phyloP scores from a whole-genome alignment of 2,113 vertebrate genomes.

The Penelope pileata region DNA sequence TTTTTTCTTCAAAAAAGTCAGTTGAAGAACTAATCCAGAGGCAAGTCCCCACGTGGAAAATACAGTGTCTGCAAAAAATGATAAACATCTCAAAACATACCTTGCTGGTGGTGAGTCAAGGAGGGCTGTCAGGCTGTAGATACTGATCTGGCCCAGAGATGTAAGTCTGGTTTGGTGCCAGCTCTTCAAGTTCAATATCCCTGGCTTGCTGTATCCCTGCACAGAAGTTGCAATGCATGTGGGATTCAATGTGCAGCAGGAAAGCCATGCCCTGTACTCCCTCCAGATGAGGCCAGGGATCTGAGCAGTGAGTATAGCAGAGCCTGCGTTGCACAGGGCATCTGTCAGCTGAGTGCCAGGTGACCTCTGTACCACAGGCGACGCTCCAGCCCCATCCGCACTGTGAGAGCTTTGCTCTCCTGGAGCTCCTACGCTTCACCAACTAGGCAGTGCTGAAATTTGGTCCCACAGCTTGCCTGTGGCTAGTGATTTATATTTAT shows the following conservation, averaged over 20 bases:
- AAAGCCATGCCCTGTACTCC: background rate
- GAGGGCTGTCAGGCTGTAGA: background rate
- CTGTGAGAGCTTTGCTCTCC: background rate
- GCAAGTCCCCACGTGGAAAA: background rate
- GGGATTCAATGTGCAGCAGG: background rate
- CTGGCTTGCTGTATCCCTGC: background rate
- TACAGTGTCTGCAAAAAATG: background rate
- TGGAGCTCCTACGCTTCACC: accelerated
- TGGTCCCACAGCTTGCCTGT: background rate
- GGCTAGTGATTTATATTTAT: background rate
- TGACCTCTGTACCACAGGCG: accelerated
- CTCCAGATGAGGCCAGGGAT: background rate
- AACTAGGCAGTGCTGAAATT: background rate
- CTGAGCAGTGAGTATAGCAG: background rate
- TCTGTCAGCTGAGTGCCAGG: background rate
- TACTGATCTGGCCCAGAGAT: background rate
- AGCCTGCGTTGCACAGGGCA: background rate
- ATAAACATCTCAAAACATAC: background rate
- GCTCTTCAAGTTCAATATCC: background rate
- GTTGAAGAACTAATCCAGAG: background rate
- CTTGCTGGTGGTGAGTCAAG: background rate
- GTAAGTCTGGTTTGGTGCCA: accelerated
- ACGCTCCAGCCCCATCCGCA: background rate
- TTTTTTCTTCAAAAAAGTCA: background rate
- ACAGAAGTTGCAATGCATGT: accelerated